Evolutionary conservation across 2,113 vertebrate species (phyloP).

Genomic region (Tricholaema leucomelas): DNA sequence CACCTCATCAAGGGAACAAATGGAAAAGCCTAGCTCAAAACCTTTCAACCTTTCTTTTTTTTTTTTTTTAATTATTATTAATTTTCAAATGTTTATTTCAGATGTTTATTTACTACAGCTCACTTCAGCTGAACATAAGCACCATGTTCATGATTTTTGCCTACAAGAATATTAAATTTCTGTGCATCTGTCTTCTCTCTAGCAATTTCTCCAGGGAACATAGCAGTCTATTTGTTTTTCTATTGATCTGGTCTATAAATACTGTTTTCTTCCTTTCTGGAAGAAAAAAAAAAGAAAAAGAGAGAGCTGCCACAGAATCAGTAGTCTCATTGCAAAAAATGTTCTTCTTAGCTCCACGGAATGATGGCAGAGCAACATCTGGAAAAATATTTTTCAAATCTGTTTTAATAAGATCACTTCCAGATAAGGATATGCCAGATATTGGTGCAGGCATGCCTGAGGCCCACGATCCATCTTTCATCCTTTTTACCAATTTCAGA

Average conservation of each 20-base stretch:
- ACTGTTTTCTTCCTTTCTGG: conserved; percentile 38
- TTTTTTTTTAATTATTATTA: neutral
- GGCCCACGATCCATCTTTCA: conserved; percentile 72
- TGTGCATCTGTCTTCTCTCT: conserved; percentile 36
- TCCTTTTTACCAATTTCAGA: conserved; percentile 70
- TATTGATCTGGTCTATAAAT: conserved; percentile 65
- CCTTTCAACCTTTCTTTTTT: neutral
- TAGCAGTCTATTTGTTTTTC: conserved; percentile 60
- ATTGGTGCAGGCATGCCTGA: conserved; percentile 55
- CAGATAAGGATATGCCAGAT: conserved; percentile 45
- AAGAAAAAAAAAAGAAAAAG: conserved; percentile 16
- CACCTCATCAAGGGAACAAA: neutral
- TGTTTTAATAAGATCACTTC: conserved; percentile 63
- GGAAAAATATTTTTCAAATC: conserved; percentile 57
- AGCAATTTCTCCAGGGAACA: conserved; percentile 53
- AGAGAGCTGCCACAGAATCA: conserved; percentile 58
- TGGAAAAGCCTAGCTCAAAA: neutral
- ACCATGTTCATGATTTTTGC: conserved; percentile 49
- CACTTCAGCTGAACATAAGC: conserved; percentile 46
- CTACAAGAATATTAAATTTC: conserved; percentile 63
- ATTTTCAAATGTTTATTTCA: conserved; percentile 35
- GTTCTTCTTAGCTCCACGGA: conserved; percentile 46
- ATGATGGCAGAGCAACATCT: conserved; percentile 44
- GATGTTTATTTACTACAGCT: conserved; percentile 19
- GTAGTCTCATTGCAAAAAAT: conserved; percentile 59